These are phyloP conservation scores for Sebastes taczanowskii DNA, from an alignment of 2,797 vertebrate species.

Conservation along the genomic window DNA sequence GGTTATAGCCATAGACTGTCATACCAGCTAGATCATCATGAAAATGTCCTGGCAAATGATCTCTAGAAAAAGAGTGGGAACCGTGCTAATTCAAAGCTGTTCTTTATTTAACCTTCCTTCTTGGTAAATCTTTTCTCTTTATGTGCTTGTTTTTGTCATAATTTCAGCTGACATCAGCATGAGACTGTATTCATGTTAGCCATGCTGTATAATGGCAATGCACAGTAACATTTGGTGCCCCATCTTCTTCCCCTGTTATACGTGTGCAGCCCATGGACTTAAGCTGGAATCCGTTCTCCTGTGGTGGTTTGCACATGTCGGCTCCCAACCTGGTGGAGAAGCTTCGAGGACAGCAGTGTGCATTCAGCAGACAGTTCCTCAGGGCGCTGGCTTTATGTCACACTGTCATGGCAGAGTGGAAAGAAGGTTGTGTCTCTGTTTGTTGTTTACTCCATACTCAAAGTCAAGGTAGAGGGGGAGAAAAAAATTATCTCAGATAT, in stretches of 20 bases:
- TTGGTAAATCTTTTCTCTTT: not conserved
- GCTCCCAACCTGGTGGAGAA: slow-evolving; percentile 77
- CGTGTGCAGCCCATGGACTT: slow-evolving; percentile 76
- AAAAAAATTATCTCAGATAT: no score
- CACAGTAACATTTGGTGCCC: not conserved
- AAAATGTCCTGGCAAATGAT: no score
- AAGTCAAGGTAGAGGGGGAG: no score
- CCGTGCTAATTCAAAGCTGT: not conserved
- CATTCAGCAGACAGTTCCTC: slow-evolving; percentile 84
- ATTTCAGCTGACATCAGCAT: not conserved
- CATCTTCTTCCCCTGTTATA: not conserved
- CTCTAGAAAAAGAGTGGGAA: no score
- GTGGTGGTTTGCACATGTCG: slow-evolving; percentile 73
- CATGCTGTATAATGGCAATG: not conserved
- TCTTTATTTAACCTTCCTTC: not conserved
- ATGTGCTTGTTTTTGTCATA: not conserved
- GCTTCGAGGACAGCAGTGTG: slow-evolving; percentile 63
- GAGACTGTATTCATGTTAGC: not conserved
- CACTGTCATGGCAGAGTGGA: slow-evolving; percentile 90
- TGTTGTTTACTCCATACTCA: no score
- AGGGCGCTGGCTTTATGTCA: slow-evolving; percentile 90
- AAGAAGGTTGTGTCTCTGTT: slow-evolving; percentile 74
- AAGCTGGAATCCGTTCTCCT: slow-evolving; percentile 79
- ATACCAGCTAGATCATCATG: no score
- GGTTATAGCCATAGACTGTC: no score